phyloP scores from a whole-genome alignment of 1,140 invertebrate genomes.

The Aricia agestis region DNA sequence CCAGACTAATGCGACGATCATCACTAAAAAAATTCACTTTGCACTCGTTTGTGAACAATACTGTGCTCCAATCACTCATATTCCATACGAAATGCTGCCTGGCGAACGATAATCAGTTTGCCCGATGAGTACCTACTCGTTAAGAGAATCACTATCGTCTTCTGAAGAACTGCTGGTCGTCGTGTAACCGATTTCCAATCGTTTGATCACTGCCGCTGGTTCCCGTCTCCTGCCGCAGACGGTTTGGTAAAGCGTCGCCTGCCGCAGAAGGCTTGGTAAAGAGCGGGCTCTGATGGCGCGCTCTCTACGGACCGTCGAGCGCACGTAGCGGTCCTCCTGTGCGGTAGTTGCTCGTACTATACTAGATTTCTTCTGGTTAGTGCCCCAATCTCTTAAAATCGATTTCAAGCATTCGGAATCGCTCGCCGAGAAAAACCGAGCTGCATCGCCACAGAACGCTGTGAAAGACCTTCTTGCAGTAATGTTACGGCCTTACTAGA shows the following conservation, averaged over 20 bases:
- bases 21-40: constrained; percentile 22
- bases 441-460: no score
- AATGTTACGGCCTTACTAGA: no score
- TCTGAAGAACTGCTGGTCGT: constrained; percentile 17
- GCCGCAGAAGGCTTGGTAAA: no score
- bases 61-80: constrained; percentile 19
- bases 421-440: constrained; percentile 21
- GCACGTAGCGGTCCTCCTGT: no score
- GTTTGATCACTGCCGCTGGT: constrained; percentile 22
- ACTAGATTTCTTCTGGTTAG: background rate
- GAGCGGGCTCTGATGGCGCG: constrained; percentile 4
- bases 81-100: no score
- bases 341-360: no score
- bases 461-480: no score
- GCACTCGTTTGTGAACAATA: constrained; percentile 23
- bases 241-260: constrained; percentile 22
- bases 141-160: constrained; percentile 19
- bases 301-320: no score
- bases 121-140: constrained; percentile 9
- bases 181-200: constrained; percentile 20
- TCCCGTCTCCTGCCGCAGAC: constrained; percentile 7
- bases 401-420: no score
- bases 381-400: constrained; percentile 20
- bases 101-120: constrained; percentile 17
- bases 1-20: constrained; percentile 21